Percentiles rank a stretch among this genome's conserved stretches.
phyloP scores from a whole-genome alignment of 1,140 invertebrate species.

The Zaprionus davidi region DNA sequence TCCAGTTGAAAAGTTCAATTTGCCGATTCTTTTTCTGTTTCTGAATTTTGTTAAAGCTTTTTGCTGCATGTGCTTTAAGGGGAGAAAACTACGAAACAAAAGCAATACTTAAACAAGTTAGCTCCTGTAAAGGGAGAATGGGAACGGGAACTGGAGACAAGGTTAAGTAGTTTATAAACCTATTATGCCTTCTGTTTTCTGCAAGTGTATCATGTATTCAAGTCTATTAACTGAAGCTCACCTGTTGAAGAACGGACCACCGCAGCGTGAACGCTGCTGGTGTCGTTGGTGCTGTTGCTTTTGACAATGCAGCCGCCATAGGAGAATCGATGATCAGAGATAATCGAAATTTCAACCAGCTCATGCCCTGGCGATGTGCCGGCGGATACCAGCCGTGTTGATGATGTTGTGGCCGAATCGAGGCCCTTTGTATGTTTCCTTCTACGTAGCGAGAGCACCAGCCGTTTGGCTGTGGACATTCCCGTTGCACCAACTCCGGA shows the following conservation, averaged over 20 bases:
- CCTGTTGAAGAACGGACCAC: slow-evolving; percentile 88
- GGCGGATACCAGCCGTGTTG: slow-evolving; percentile 85
- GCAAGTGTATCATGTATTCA: neutral
- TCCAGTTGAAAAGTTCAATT: slow-evolving; percentile 21
- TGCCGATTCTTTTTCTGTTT: slow-evolving; percentile 17
- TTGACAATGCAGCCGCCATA: slow-evolving; percentile 85
- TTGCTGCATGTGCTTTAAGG: slow-evolving; percentile 24
- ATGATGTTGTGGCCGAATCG: slow-evolving; percentile 84
- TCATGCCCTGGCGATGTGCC: slow-evolving; percentile 88
- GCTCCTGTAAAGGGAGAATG: neutral
- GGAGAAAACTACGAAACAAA: neutral
- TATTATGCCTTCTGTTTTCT: neutral
- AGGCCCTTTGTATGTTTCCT: slow-evolving; percentile 85
- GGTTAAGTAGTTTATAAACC: neutral
- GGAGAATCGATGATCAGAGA: slow-evolving; percentile 87
- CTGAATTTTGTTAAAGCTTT: neutral
- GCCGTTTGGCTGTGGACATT: slow-evolving; percentile 88
- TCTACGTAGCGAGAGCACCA: slow-evolving; percentile 88
- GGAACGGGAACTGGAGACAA: neutral
- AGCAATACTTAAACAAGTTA: too few relatives aligned
- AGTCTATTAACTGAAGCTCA: slow-evolving; percentile 70
- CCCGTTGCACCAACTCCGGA: slow-evolving; percentile 59
- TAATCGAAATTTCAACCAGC: slow-evolving; percentile 91
- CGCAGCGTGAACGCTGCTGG: slow-evolving; percentile 52
- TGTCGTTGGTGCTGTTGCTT: slow-evolving; percentile 85